Percentiles rank a stretch among this genome's conserved stretches.
Conservation (phyloP, 2,888 invertebrate species). For the Hypolimnas misippus region DNA sequence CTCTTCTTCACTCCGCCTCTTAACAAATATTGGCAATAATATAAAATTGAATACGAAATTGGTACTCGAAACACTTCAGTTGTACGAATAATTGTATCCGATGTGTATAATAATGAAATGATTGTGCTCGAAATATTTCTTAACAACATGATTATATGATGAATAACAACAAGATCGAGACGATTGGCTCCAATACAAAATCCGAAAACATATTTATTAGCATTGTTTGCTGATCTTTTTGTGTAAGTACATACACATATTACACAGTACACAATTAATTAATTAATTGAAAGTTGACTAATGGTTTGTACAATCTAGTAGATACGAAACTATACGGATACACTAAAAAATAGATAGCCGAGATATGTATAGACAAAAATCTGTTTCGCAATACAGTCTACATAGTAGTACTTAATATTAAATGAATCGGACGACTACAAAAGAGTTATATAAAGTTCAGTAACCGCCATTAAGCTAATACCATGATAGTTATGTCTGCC, state of each 20-base stretch:
- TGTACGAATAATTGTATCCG: not conserved
- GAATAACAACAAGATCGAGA: not conserved
- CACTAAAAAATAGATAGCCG: too few relatives aligned
- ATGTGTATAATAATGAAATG: not conserved
- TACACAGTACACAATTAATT: not conserved
- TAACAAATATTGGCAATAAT: not conserved
- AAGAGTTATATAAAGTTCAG: not conserved
- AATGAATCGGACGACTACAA: not conserved
- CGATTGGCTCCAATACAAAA: too few relatives aligned
- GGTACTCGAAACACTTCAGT: conserved; percentile 1
- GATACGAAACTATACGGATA: too few relatives aligned
- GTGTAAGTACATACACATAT: too few relatives aligned
- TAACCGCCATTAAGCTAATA: conserved; percentile 20
- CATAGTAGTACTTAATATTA: not conserved
- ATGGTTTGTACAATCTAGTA: too few relatives aligned
- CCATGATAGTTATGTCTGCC: conserved; percentile 16
- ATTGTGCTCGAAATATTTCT: not conserved
- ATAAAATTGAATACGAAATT: conserved; percentile 1
- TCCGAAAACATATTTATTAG: too few relatives aligned
- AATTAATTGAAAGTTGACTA: not conserved
- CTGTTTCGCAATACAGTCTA: not conserved
- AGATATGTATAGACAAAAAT: too few relatives aligned
- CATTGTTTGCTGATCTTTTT: too few relatives aligned
- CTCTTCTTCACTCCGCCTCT: not conserved
- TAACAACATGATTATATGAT: not conserved